phyloP scores from a whole-genome alignment of 2,797 vertebrate genomes.

The Danio jaintianensis region DNA sequence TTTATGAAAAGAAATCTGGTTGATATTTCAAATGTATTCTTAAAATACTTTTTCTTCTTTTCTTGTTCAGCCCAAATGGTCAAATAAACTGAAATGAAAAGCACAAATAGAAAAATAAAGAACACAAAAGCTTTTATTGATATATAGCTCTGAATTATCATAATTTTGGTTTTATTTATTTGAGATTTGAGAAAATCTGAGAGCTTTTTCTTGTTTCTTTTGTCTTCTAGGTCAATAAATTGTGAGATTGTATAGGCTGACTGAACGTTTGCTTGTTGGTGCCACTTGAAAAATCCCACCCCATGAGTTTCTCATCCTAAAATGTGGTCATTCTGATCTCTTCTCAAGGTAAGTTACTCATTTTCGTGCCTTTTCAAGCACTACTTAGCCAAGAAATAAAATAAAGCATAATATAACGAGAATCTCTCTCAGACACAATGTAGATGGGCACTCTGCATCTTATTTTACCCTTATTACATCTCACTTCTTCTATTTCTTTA shows the following conservation, averaged over 20 bases:
- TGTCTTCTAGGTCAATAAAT: too few species aligned
- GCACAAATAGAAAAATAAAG: too few species aligned
- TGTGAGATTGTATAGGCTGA: too few species aligned
- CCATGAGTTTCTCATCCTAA: background rate
- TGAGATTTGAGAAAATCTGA: too few species aligned
- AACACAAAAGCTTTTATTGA: too few species aligned
- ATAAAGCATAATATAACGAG: background rate
- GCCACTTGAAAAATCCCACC: background rate
- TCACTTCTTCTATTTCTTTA: conserved; percentile 13
- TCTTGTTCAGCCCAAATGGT: too few species aligned
- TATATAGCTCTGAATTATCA: background rate
- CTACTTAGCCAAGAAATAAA: conserved; percentile 1
- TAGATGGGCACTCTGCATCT: background rate
- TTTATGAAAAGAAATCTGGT: too few species aligned
- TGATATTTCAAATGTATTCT: background rate
- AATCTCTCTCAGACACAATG: background rate
- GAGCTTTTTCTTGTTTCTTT: too few species aligned
- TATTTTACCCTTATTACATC: conserved; percentile 33
- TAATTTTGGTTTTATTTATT: background rate
- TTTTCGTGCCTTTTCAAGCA: background rate
- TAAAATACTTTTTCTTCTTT: background rate
- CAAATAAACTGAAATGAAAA: too few species aligned
- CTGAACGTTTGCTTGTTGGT: background rate
- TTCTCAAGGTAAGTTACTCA: background rate
- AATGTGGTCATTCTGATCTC: background rate